These are phyloP conservation scores for Tachystola acroxantha DNA, from an alignment of 2,888 invertebrate species.

Conservation along the genomic window DNA sequence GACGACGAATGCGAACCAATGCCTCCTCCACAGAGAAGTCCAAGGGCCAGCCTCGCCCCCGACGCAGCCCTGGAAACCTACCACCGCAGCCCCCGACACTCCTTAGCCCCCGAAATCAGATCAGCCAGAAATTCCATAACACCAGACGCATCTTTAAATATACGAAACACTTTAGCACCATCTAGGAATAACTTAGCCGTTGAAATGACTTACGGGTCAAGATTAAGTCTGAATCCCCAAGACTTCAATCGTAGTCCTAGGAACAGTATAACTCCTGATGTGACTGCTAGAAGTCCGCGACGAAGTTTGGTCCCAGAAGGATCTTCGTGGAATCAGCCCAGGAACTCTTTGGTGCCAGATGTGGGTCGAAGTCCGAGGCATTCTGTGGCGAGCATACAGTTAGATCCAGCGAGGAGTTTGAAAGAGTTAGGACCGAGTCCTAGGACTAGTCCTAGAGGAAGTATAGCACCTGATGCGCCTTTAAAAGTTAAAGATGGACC, in stretches of 20 bases:
- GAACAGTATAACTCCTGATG: conserved; percentile 69
- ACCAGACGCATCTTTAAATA: conserved; percentile 76
- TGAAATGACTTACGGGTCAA: conserved; percentile 73
- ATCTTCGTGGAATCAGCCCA: conserved; percentile 74
- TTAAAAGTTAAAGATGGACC: conserved; percentile 65
- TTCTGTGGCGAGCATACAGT: conserved; percentile 70
- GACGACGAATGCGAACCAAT: conserved; percentile 73
- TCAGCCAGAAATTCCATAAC: conserved; percentile 81
- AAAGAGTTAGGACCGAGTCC: conserved; percentile 73
- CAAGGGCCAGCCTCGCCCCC: conserved; percentile 79
- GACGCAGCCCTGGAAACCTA: conserved; percentile 70
- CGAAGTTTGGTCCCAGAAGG: conserved; percentile 80
- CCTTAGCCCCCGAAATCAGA: conserved; percentile 73
- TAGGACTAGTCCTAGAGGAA: conserved; percentile 79
- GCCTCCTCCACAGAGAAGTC: conserved; percentile 63
- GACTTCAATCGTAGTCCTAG: conserved; percentile 72
- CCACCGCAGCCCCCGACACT: conserved; percentile 76
- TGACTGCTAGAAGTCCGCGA: conserved; percentile 75
- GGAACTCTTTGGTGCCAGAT: conserved; percentile 79
- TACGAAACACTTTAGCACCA: conserved; percentile 74
- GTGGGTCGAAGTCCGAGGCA: conserved; percentile 79
- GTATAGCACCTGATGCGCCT: conserved; percentile 62
- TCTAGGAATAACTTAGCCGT: conserved; percentile 81
- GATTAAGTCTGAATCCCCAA: conserved; percentile 77
- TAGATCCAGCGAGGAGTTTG: conserved; percentile 60